Evolutionary conservation across 2,113 vertebrate genomes (phyloP), one percentile per base, ranked within the genome.

Genomic region (Girardinichthys multiradiatus): DNA sequence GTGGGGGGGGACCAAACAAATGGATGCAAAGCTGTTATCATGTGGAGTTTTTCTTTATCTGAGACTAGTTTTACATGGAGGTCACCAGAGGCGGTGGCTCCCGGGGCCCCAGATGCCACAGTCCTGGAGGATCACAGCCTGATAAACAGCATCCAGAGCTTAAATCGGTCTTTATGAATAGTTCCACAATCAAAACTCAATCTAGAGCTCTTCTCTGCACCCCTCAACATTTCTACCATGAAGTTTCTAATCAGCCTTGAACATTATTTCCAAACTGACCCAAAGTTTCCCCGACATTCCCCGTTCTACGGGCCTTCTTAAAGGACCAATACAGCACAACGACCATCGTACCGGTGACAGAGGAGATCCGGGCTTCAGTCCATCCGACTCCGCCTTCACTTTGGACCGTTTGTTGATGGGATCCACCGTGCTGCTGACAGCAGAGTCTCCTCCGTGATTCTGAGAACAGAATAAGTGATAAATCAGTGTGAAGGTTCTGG

Each of bases 351-450:
- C 94, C 87, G 87, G 91, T 13, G 90, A 93, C 62, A 85, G 85
- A 0, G 91, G 90, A 14, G 91, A 89, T 0, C 91, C 77, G 1
- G 88, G 76, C 76, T 87, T 82, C 14, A 79, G 69, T 42, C 78
- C 82, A 21, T 96, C 95, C 57, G 95, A 92, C 0, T 99, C 97
- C 0, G 94, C 93, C 87, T 98, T 99, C 64, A 97, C 95, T 94
- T 98, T 98, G 73, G 97, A 97, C 68, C 97, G 95, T 67, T 98
- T 99, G 90, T 94, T 95, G 89, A 94, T 87, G 4, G 95, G 95
- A 72, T 99, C 96, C 0, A 96, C 94, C 0, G 96, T 96, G 91
- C 97, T 97, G 94, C 96, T 98, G 87, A 98, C 95, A 0, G 96
- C 95, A 3, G 96, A 95, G 88, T 98, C 96, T 0, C 95, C 94